Conservation (phyloP, 2,113 vertebrate genomes). For the Odobenus rosmarus region DNA sequence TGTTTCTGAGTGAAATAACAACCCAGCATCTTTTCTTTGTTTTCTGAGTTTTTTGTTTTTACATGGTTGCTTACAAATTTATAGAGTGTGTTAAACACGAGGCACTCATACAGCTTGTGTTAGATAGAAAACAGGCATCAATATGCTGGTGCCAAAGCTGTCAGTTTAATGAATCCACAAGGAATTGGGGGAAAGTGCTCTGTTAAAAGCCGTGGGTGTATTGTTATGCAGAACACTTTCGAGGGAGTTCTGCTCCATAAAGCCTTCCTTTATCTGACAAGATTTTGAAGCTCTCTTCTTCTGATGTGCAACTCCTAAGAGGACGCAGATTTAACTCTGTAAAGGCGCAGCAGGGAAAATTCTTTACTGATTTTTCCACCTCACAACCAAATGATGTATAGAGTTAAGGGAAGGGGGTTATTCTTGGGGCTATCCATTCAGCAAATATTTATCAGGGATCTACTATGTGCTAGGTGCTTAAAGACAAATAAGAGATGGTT, state of each 20-base stretch:
- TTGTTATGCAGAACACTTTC: conserved; percentile 24
- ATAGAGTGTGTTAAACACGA: conserved; percentile 35
- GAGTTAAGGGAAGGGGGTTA: background rate
- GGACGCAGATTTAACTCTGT: background rate
- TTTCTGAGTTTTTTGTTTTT: conserved; percentile 34
- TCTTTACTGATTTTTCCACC: background rate
- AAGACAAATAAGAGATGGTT: background rate
- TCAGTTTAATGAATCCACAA: background rate
- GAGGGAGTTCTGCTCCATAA: background rate
- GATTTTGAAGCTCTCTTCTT: background rate
- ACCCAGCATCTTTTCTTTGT: conserved; percentile 55
- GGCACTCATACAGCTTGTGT: conserved; percentile 30
- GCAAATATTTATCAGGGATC: background rate
- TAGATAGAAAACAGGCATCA: conserved; percentile 36
- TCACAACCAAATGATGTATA: background rate
- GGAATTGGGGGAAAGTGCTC: background rate
- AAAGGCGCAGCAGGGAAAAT: background rate
- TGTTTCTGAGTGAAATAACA: conserved; percentile 23
- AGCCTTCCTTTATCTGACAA: background rate
- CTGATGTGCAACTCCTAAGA: background rate
- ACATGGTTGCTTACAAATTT: conserved; percentile 47
- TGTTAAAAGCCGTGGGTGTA: background rate
- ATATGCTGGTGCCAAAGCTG: conserved; percentile 25
- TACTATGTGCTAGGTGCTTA: background rate
- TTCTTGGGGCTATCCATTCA: background rate